Base-by-base conservation (phyloP, 2,888 invertebrate species). In the Drosophila atroscutellata region DNA sequence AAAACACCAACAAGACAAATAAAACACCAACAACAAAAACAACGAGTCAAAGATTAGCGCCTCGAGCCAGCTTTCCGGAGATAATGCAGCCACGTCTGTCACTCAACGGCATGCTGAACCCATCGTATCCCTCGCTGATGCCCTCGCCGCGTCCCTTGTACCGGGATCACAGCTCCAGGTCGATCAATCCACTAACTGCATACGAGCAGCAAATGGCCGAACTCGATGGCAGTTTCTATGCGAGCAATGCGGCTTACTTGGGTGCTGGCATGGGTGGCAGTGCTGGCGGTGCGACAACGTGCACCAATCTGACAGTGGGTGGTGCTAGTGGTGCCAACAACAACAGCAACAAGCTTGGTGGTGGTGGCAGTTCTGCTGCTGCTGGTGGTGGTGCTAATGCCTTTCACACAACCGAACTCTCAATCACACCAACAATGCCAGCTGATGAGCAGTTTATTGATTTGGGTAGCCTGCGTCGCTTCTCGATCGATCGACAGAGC, bases 401-500 rank as follows among this genome's bases (percentile, higher is more conserved):
- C 54, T 91, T 92, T 77, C 92, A 92, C 62, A 92, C 92, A 60
- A 92, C 92, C 50, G 92, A 92, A 86, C 82, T 92, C 45, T 92
- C 92, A 67, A 91, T 92, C 51, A 92, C 92, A 80, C 92, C 92
- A 67, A 91, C 92, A 65, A 86, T 91, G 77, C 77, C 88, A 73
- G 89, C 90, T 74, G 92, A 92, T 83, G 92, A 92, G 74, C 92
- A 92, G 74, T 92, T 86, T 39, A 92, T 92, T 79, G 92, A 92
- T 86, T 88, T 92, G 90, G 92, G 93, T 79, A 92, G 92, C 78
- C 77, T 92, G 70, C 90, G 92, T 64, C 92, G 92, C 82, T 92
- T 92, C 80, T 92, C 92, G 58, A 92, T 93, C 82, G 92, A 92
- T 91, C 92, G 93, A 54, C 92, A 92, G 75, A 92, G 93, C 89